These are phyloP conservation scores for Dendrocincla fuliginosa DNA, from an alignment of 2,797 vertebrate species.

Conservation along the genomic window DNA sequence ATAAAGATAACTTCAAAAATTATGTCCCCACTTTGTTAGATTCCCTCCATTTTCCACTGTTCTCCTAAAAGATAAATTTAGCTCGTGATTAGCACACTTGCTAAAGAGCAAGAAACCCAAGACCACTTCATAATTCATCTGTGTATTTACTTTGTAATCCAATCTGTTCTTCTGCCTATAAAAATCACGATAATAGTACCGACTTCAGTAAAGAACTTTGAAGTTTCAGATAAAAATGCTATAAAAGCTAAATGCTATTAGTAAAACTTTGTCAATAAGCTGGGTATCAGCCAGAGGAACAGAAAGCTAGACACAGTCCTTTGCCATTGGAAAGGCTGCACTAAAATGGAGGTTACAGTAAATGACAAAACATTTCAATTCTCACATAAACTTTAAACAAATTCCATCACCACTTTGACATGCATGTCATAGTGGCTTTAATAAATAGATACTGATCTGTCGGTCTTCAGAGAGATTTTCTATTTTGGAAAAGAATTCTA, in stretches of 20 bases:
- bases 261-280: slow-evolving; percentile 17
- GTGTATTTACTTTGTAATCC: slow-evolving; percentile 9
- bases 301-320: slow-evolving; percentile 8
- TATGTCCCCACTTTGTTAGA: neutral
- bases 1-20: slow-evolving; percentile 30
- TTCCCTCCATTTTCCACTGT: slow-evolving; percentile 11
- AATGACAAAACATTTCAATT: slow-evolving; percentile 40
- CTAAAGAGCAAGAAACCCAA: slow-evolving; percentile 2
- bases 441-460: neutral
- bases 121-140: neutral
- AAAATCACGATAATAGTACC: neutral
- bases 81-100: neutral
- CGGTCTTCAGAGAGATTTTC: neutral
- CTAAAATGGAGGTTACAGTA: slow-evolving; percentile 18
- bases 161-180: slow-evolving; percentile 20
- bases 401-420: slow-evolving; percentile 9
- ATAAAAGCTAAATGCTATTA: slow-evolving; percentile 36
- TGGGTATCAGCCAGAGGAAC: slow-evolving; percentile 19
- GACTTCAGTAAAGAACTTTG: slow-evolving; percentile 9
- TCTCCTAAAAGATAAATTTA: slow-evolving; percentile 7
- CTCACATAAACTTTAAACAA: slow-evolving; percentile 5
- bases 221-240: slow-evolving; percentile 12
- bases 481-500: neutral
- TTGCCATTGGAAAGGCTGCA: neutral
- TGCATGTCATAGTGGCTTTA: neutral